Evolutionary conservation across 2,797 vertebrate genomes (phyloP).

Genomic region (Dendrocincla tyrannina): DNA sequence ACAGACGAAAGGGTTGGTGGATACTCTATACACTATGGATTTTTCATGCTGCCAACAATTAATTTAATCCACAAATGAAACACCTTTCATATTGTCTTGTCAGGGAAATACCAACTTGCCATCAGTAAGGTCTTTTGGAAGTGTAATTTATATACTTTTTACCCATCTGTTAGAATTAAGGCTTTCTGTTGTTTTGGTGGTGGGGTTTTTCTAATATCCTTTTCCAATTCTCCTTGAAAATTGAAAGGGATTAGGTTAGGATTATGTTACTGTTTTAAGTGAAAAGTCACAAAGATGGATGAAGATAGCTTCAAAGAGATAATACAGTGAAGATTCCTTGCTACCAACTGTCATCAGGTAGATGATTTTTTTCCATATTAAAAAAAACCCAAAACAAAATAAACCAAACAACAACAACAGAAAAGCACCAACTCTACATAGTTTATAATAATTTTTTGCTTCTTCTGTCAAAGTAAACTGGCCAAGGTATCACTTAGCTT

Average conservation of each 20-base stretch:
- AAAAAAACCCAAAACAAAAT: too few species aligned
- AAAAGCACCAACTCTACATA: background rate
- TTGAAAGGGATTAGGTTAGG: slow-evolving; percentile 72
- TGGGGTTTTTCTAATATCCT: background rate
- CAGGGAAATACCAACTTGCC: slow-evolving; percentile 66
- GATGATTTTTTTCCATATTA: background rate
- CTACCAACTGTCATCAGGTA: background rate
- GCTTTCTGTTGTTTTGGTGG: slow-evolving; percentile 18
- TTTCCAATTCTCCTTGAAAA: slow-evolving; percentile 71
- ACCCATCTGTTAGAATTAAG: slow-evolving; percentile 70
- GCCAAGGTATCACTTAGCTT: slow-evolving; percentile 13
- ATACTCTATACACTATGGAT: background rate
- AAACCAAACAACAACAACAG: too few species aligned
- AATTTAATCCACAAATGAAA: slow-evolving; percentile 75
- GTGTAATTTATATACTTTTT: slow-evolving; percentile 68
- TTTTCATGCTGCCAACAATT: slow-evolving; percentile 70
- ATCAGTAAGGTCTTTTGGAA: slow-evolving; percentile 30
- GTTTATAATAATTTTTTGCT: background rate
- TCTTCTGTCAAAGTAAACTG: background rate
- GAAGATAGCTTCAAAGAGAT: slow-evolving; percentile 62
- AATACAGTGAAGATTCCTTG: slow-evolving; percentile 25
- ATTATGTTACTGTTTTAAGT: slow-evolving; percentile 75
- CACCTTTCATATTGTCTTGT: slow-evolving; percentile 74
- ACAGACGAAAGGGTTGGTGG: background rate
- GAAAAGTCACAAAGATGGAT: slow-evolving; percentile 74